Base-by-base conservation (phyloP, 2,797 vertebrate genomes). In the Lepilemur septentrionalis region DNA sequence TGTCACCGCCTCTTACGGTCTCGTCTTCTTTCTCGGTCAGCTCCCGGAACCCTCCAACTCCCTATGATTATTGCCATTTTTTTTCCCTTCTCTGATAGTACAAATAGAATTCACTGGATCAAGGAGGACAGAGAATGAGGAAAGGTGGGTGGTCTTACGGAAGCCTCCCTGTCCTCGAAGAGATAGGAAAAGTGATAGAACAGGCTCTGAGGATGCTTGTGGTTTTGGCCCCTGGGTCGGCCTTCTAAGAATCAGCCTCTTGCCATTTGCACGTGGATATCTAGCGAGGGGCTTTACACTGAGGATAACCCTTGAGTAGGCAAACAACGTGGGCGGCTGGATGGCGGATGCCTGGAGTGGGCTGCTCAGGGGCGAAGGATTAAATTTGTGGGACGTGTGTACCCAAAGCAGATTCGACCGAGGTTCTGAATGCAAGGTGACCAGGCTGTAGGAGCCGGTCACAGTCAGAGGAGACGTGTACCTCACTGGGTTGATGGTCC, bases 401-500 rank as follows among this genome's bases (percentile, higher is more conserved):
- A 23, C 67, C 79, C 46, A 14, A 5, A 57, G 32, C 22, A 57
- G 43, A 23, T 10, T 7, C 0, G 1, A 38, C 46, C 70, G 57
- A 5, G 52, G 13, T 32, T 85, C 85, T 23, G 30, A n/a, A 41
- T 73, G 69, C 57, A 50, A 80, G 52, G 73, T 65, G 59, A 70
- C 43, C 28, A 61, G 96, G 73, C 83, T 25, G 2, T 2, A 15
- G 81, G 79, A 73, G 35, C 75, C 48, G 81, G 73, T 73, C 43
- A 28, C 48, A 43, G 63, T 43, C 50, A 25, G 87, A 0, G 0
- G 70, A 72, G 81, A 46, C 4, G 1, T 0, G 1, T 14, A 7
- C 23, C 73, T 38, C 17, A 25, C 59, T 90, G 90, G 82, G 75
- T 18, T 59, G 91, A 82, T 69, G 91, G 89, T 78, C 94, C 85